Conservation (phyloP, 2,797 vertebrate genomes). For the Gobionotothen gibberifrons region DNA sequence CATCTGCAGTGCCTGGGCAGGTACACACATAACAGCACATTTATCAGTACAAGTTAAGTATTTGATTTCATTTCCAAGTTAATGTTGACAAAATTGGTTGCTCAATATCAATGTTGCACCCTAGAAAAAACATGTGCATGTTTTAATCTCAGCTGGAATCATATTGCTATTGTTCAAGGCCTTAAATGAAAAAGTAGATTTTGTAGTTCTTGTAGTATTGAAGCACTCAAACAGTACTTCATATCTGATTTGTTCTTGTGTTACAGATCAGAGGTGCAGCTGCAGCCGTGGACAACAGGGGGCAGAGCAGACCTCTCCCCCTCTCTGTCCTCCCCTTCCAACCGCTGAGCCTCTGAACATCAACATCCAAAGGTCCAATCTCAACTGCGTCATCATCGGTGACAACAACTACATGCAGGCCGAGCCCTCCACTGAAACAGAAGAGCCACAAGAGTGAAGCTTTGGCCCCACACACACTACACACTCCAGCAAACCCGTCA, state of each 20-base stretch:
- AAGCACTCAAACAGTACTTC: not conserved
- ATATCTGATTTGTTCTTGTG: not conserved
- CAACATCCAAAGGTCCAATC: conserved; percentile 65
- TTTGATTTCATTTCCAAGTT: too few relatives aligned
- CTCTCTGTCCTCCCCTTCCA: not conserved
- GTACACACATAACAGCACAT: too few relatives aligned
- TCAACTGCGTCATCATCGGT: conserved; percentile 81
- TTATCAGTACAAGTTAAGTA: too few relatives aligned
- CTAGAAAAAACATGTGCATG: too few relatives aligned
- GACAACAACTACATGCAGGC: conserved; percentile 78
- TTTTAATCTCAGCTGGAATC: too few relatives aligned
- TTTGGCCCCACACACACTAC: not conserved
- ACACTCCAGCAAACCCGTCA: not conserved
- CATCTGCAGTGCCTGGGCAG: too few relatives aligned
- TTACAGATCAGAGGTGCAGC: conserved; percentile 48
- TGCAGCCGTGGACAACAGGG: conserved; percentile 45
- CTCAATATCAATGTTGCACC: too few relatives aligned
- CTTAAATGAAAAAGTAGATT: not conserved
- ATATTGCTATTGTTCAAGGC: too few relatives aligned
- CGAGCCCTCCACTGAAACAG: conserved; percentile 13
- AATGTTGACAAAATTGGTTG: too few relatives aligned
- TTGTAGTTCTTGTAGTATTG: not conserved
- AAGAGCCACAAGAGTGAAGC: conserved; percentile 1
- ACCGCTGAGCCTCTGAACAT: conserved; percentile 43
- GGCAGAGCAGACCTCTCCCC: conserved; percentile 20